These are phyloP conservation scores for Elaphurus davidianus DNA, from an alignment of 2,113 vertebrate species.

Conservation along the genomic window DNA sequence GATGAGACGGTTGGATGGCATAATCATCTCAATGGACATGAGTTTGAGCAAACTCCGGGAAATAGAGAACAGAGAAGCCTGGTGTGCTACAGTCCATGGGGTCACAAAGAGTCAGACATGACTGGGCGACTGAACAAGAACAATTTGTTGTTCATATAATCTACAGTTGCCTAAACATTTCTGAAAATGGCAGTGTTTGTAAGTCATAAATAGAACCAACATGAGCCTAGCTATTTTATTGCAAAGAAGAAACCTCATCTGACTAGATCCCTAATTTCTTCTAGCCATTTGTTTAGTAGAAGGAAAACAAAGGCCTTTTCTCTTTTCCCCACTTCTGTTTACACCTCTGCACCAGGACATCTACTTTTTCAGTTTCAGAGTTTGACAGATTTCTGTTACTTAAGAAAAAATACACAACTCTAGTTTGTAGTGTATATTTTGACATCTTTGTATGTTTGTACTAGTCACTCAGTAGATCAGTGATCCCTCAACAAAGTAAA, in stretches of 20 bases:
- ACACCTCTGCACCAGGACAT: not conserved
- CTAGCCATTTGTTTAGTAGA: not conserved
- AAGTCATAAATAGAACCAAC: not conserved
- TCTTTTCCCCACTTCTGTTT: not conserved
- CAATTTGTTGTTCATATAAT: not conserved
- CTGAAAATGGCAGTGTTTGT: not conserved
- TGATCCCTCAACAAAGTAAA: slow-evolving; percentile 22
- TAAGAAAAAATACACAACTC: not conserved
- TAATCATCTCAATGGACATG: not conserved
- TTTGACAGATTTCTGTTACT: not conserved
- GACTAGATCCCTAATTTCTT: not conserved
- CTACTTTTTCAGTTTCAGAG: not conserved
- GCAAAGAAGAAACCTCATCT: not conserved
- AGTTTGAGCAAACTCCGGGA: not conserved
- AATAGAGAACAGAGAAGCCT: not conserved
- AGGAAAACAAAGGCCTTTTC: not conserved
- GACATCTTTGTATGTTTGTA: not conserved
- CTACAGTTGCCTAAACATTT: not conserved
- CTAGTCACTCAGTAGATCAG: not conserved
- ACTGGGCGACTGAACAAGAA: not conserved
- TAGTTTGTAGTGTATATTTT: not conserved
- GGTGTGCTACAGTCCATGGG: not conserved
- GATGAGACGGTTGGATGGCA: not conserved
- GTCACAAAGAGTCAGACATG: not conserved
- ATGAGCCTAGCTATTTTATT: not conserved